A percentile compares a stretch with the other conserved stretches of the same genome.
These are phyloP conservation scores for Arge pagana DNA, from an alignment of 2,888 invertebrate species.

Conservation along the genomic window DNA sequence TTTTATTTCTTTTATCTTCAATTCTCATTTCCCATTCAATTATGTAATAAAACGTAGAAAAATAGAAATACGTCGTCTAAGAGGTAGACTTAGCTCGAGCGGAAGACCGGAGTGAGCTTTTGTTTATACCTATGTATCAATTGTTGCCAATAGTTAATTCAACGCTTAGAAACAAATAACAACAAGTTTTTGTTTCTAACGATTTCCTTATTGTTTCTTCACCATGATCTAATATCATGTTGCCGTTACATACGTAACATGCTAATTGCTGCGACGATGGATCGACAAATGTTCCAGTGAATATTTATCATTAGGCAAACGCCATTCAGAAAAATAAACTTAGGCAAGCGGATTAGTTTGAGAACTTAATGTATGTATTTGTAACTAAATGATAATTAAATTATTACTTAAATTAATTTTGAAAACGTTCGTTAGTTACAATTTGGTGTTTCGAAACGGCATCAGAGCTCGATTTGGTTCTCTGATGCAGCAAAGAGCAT, in stretches of 20 bases:
- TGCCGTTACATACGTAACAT: background rate
- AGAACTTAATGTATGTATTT: too few species aligned
- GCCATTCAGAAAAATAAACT: too few species aligned
- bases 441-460: too few species aligned
- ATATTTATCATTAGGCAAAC: constrained; percentile 1
- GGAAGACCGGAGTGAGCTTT: constrained; percentile 17
- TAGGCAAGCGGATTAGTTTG: too few species aligned
- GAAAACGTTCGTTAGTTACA: too few species aligned
- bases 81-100: constrained; percentile 18
- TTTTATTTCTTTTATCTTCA: background rate
- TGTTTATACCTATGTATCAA: background rate
- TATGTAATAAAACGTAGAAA: constrained; percentile 13
- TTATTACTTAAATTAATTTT: too few species aligned
- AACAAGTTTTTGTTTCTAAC: too few species aligned
- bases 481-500: too few species aligned
- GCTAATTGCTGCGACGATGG: background rate
- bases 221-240: too few species aligned
- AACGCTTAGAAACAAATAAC: background rate
- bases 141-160: background rate
- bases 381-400: too few species aligned
- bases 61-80: constrained; percentile 19
- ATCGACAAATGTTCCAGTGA: background rate
- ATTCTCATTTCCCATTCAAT: background rate
- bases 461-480: too few species aligned
- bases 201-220: too few species aligned